These are phyloP conservation scores for Watsonalla binaria DNA, from an alignment of 2,888 invertebrate genomes.

Conservation along the genomic window DNA sequence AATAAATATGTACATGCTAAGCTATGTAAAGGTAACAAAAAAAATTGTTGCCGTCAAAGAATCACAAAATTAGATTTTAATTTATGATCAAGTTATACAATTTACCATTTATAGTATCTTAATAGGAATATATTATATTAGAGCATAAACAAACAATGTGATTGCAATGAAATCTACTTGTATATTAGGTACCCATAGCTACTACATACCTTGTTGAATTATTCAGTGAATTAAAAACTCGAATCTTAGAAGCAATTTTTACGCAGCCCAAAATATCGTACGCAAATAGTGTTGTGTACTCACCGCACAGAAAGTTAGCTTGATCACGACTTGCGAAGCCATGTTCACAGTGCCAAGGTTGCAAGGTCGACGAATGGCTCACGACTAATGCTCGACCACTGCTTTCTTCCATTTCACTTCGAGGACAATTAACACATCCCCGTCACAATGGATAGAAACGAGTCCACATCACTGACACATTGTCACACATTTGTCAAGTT, in stretches of 20 bases:
- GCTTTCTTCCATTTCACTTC: constrained; percentile 48
- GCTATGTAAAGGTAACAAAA: too few species aligned
- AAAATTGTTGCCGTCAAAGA: too few species aligned
- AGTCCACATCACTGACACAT: constrained; percentile 39
- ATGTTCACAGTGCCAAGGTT: constrained; percentile 26
- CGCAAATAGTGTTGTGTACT: neutral
- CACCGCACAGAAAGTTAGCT: neutral
- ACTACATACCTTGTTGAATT: neutral
- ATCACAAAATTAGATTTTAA: too few species aligned
- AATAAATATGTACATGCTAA: too few species aligned
- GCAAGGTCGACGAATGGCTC: constrained; percentile 18
- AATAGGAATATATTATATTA: too few species aligned
- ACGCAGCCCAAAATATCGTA: too few species aligned
- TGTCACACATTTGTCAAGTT: constrained; percentile 35
- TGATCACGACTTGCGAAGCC: constrained; percentile 2
- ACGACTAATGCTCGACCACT: constrained; percentile 45
- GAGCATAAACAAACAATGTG: neutral
- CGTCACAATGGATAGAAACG: constrained; percentile 40
- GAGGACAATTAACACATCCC: constrained; percentile 56
- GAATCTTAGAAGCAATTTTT: too few species aligned
- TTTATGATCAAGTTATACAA: too few species aligned
- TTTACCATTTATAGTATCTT: too few species aligned
- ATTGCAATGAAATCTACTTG: too few species aligned
- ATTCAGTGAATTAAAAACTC: too few species aligned
- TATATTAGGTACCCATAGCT: too few species aligned